A percentile compares a stretch with the other conserved stretches of the same genome.
These are phyloP conservation scores for Eidolon dupreanum DNA, from an alignment of 2,797 vertebrate species.

Conservation along the genomic window DNA sequence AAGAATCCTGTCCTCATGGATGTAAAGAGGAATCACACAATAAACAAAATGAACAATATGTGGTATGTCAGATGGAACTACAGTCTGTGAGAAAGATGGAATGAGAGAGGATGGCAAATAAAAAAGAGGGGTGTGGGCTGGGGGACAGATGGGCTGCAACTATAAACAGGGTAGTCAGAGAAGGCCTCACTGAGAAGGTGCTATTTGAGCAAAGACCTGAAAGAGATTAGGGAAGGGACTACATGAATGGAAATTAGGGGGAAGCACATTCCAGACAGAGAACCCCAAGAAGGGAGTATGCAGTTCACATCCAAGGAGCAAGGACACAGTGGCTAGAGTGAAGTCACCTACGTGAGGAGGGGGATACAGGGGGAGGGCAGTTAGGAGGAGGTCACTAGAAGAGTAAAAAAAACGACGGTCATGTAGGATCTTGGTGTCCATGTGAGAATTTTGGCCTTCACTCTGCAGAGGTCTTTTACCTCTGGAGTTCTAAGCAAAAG, in stretches of 20 bases:
- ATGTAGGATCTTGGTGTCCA: neutral
- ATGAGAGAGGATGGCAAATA: neutral
- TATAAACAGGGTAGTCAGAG: neutral
- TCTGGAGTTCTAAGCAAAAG: neutral
- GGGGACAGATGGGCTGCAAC: too few relatives aligned
- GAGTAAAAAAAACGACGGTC: neutral
- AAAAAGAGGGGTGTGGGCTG: neutral
- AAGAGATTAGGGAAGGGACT: neutral
- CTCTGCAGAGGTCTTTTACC: neutral
- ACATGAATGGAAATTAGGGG: neutral
- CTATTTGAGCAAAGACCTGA: neutral
- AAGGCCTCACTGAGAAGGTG: neutral
- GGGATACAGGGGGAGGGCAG: too few relatives aligned
- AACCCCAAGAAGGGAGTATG: neutral
- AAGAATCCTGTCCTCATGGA: neutral
- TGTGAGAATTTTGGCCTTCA: neutral
- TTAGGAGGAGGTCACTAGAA: neutral
- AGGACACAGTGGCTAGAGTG: neutral
- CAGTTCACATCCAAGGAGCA: neutral
- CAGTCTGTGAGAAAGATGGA: neutral
- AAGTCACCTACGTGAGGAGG: neutral
- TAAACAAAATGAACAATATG: neutral
- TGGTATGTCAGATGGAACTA: neutral
- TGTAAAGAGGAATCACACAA: neutral
- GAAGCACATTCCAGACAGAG: neutral